Conservation (phyloP, 2,113 vertebrate species). For the Lepus americanus region DNA sequence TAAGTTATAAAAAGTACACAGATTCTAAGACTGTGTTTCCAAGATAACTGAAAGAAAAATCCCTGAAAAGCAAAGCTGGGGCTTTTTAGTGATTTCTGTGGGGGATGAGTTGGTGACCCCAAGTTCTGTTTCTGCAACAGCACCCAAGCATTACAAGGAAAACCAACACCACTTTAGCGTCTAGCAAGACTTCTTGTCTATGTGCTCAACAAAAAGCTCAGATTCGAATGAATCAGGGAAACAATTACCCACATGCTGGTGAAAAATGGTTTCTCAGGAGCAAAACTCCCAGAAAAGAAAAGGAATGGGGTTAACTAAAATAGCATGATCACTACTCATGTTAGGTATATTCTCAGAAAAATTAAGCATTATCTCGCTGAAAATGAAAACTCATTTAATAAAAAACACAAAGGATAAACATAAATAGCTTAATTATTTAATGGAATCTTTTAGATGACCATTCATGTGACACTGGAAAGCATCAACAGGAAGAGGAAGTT, state of each 20-base stretch:
- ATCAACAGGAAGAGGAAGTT: conserved; percentile 85
- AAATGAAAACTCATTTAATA: conserved; percentile 57
- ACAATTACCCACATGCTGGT: conserved; percentile 24
- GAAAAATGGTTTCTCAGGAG: conserved; percentile 59
- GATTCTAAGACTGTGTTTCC: conserved; percentile 46
- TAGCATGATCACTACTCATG: background rate
- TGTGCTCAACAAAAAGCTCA: conserved; percentile 6
- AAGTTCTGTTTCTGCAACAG: conserved; percentile 61
- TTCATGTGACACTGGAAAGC: conserved; percentile 77
- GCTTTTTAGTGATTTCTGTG: conserved; percentile 5
- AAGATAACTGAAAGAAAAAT: conserved; percentile 53
- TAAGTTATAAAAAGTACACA: background rate
- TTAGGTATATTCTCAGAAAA: background rate
- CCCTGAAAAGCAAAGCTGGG: conserved; percentile 14
- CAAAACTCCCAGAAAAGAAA: conserved; percentile 56
- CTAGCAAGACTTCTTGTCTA: conserved; percentile 12
- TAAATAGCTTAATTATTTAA: conserved; percentile 72
- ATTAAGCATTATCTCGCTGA: conserved; percentile 7
- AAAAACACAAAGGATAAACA: conserved; percentile 35
- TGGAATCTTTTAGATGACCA: conserved; percentile 79
- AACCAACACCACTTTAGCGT: conserved; percentile 50
- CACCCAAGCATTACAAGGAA: conserved; percentile 1
- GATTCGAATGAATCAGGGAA: conserved; percentile 50
- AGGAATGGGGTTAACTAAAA: background rate
- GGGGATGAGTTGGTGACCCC: background rate